phyloP scores from a whole-genome alignment of 1,140 invertebrate species.

The Trachelipus rathkii region DNA sequence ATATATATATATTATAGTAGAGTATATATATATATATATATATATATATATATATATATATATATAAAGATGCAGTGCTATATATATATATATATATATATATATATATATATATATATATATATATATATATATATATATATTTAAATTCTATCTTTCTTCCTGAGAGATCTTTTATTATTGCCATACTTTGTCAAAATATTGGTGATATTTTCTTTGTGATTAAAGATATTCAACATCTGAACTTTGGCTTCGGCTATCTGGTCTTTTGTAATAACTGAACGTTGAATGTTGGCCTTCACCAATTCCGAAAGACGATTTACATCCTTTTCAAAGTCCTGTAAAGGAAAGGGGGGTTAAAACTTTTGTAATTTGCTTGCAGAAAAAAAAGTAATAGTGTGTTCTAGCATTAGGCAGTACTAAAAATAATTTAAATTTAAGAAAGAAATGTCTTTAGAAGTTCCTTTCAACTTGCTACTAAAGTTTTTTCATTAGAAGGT shows the following conservation, averaged over 20 bases:
- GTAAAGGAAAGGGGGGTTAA: too few species aligned
- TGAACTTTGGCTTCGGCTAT: constrained; percentile 79
- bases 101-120: constrained; percentile 22
- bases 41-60: constrained; percentile 15
- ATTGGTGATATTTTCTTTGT: constrained; percentile 79
- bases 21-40: constrained; percentile 16
- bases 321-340: constrained; percentile 60
- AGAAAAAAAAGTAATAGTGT: too few species aligned
- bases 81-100: constrained; percentile 22
- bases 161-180: constrained; percentile 85
- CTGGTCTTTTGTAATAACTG: constrained; percentile 86
- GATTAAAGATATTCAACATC: constrained; percentile 84
- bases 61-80: constrained; percentile 17
- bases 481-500: too few species aligned
- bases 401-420: too few species aligned
- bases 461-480: too few species aligned
- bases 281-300: constrained; percentile 87
- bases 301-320: constrained; percentile 71
- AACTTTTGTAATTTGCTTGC: too few species aligned
- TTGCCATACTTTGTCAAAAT: constrained; percentile 76
- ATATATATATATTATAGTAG: background rate
- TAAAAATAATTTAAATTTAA: too few species aligned
- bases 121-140: constrained; percentile 9
- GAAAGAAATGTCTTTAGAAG: too few species aligned
- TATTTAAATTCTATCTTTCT: constrained; percentile 50